Evolutionary conservation across 2,797 vertebrate genomes (phyloP), one percentile per base, ranked within the genome.

Genomic region (Anniella stebbinsi): DNA sequence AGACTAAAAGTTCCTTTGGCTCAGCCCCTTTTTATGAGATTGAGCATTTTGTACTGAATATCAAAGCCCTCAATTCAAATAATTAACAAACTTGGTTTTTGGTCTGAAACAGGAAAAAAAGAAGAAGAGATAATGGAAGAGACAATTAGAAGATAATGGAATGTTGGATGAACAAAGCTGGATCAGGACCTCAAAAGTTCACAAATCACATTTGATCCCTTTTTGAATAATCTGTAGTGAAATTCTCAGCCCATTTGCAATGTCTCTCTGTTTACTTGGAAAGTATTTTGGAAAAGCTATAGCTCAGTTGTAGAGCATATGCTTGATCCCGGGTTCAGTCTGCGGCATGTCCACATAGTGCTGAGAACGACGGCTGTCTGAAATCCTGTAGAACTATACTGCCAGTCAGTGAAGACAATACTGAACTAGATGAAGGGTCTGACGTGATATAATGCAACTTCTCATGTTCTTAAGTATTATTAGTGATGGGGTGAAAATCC

Each of bases 11-110:
- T 87, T 88, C 84, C 38, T 92, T 75, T 75, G 57, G 21, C 87
- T 21, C 66, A 89, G 3, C 45, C 38, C 41, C 91, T 94, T 63
- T 95, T 80, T 83, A 92, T 78, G 81, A 75, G 87, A 91, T 73
- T 5, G 66, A 66, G 84, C 90, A 91, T 87, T 91, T 51, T 45
- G 30, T 88, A 45, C 2, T 87, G 33, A 89, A 36, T 88, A 93
- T 93, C 75, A 70, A 83, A 80, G 11, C 80, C 77, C n/a, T 91
- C 0, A 89, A 60, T 60, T n/a, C 23, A 86, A 78, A 30, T 67
- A 60, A 60, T 28, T 18, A 75, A 78, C 88, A 91, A 89, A 69
- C 10, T 1, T 25, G 1, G 84, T 73, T 87, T 8, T 25, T 91
- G 76, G 82, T 89, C 90, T 92, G 78, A 30, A 48, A 84, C 84